These are phyloP conservation scores for Drosophila ambigua DNA, from an alignment of 1,140 invertebrate species.

Conservation along the genomic window DNA sequence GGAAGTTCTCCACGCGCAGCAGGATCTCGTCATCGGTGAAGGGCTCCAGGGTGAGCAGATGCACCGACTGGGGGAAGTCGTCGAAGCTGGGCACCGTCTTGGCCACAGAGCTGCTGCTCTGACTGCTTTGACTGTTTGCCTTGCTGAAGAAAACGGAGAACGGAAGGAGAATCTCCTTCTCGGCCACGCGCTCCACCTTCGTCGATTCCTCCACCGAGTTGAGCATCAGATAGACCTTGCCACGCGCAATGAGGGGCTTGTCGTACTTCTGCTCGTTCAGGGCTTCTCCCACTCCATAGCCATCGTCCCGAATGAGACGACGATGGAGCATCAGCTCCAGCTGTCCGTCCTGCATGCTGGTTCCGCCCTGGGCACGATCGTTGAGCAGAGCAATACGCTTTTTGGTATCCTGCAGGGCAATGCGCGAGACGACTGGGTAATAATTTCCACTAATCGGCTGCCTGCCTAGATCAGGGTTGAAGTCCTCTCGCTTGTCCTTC, in stretches of 20 bases:
- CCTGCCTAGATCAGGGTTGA: conserved; percentile 90
- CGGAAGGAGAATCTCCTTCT: conserved; percentile 69
- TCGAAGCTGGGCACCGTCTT: conserved; percentile 54
- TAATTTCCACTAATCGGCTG: conserved; percentile 92
- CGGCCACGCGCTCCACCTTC: conserved; percentile 49
- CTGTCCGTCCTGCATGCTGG: conserved; percentile 90
- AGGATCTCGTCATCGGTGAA: conserved; percentile 89
- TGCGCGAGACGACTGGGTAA: conserved; percentile 95
- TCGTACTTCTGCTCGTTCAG: conserved; percentile 93
- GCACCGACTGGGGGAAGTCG: conserved; percentile 88
- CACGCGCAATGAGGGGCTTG: conserved; percentile 91
- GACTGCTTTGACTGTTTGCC: conserved; percentile 54
- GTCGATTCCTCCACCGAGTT: conserved; percentile 78
- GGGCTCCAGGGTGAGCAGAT: conserved; percentile 94
- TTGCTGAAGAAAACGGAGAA: conserved; percentile 77
- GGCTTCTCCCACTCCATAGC: conserved; percentile 96
- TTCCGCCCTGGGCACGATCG: conserved; percentile 95
- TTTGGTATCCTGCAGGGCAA: conserved; percentile 86
- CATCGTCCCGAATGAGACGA: conserved; percentile 93
- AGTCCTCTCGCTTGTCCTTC: conserved; percentile 89
- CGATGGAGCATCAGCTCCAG: conserved; percentile 95
- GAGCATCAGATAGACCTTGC: conserved; percentile 88
- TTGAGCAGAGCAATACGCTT: conserved; percentile 88
- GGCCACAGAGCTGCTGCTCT: conserved; percentile 75
- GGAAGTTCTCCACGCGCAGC: conserved; percentile 94